Evolutionary conservation across 2,797 vertebrate species (phyloP).

Genomic region (Coregonus ussuriensis): DNA sequence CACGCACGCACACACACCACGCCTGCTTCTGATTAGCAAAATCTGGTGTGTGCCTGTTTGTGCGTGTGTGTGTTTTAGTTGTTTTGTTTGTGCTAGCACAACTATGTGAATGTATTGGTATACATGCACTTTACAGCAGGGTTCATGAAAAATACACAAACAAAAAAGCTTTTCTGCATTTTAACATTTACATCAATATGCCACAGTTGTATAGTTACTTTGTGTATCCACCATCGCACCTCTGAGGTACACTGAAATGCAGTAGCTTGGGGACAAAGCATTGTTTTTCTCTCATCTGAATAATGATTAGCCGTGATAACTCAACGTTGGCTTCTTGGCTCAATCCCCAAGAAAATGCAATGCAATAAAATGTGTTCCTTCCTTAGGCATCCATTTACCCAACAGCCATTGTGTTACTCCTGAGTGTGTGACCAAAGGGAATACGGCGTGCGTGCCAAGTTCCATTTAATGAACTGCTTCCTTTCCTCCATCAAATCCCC

Average conservation of each 20-base stretch:
- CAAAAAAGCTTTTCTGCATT: background rate
- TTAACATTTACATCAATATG: background rate
- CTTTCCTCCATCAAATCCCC: conserved; percentile 46
- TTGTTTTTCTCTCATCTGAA: conserved; percentile 41
- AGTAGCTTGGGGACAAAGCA: conserved; percentile 30
- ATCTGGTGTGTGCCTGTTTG: background rate
- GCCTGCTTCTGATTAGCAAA: background rate
- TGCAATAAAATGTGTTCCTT: conserved; percentile 52
- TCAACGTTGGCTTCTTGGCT: conserved; percentile 33
- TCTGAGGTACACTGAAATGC: background rate
- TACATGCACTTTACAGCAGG: background rate
- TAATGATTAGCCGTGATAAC: conserved; percentile 47
- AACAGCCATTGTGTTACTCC: conserved; percentile 43
- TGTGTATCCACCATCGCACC: background rate
- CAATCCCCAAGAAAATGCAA: conserved; percentile 14
- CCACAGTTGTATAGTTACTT: background rate
- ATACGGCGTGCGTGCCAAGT: conserved; percentile 45
- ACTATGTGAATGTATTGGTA: background rate
- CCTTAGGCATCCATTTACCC: conserved; percentile 42
- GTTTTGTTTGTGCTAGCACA: background rate
- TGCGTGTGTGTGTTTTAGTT: background rate
- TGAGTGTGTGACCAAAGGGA: conserved; percentile 43
- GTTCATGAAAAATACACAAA: background rate
- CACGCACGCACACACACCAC: background rate
- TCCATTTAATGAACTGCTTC: conserved; percentile 60